Evolutionary conservation across 2,797 vertebrate species (phyloP), one percentile per base, ranked within the genome.

Genomic region (Clarias fuscus): DNA sequence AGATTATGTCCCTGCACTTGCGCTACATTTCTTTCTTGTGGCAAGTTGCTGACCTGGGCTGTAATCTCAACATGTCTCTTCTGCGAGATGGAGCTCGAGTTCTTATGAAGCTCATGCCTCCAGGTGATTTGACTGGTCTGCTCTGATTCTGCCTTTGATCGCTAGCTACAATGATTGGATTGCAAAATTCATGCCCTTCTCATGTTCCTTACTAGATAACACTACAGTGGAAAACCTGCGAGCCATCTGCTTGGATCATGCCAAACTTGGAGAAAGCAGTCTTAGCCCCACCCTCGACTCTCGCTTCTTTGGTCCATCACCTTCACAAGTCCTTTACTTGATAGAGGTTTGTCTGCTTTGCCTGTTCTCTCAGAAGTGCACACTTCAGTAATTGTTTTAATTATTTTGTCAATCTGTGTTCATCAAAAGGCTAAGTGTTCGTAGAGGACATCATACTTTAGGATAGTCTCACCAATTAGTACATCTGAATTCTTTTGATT

Each of bases 41-140:
- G 98, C 98, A 99, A 96, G 97, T 99, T 91, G 98, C 98, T 82
- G 98, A 99, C 91, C 94, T 99, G 87, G 98, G 98, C 89, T 99
- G 98, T 93, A 98, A 95, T 91, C 95, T 99, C 90, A 99, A 97
- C 94, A 99, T 99, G 98, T 97, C 98, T 65, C 96, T 97, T 86
- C 96, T 99, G 86, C 94, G 98, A 93, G 98, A 99, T 91, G 98
- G 98, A 91, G 98, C 98, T 91, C 95, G 98, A 87, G 95, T 99
- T 90, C 97, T 99, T 90, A 99, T 99, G 98, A 99, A 99, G 91
- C 97, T 99, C 89, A 99, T 99, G 98, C 98, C 98, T 83, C 98
- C 98, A 94, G 98, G 98, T 99, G 94, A 91, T 81, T 24, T 33
- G 67, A 78, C 30, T 58, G 13, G 27, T 73, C 18, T 58, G 61